These are phyloP conservation scores for Podocnemis expansa DNA, from an alignment of 2,113 vertebrate genomes.

Conservation along the genomic window DNA sequence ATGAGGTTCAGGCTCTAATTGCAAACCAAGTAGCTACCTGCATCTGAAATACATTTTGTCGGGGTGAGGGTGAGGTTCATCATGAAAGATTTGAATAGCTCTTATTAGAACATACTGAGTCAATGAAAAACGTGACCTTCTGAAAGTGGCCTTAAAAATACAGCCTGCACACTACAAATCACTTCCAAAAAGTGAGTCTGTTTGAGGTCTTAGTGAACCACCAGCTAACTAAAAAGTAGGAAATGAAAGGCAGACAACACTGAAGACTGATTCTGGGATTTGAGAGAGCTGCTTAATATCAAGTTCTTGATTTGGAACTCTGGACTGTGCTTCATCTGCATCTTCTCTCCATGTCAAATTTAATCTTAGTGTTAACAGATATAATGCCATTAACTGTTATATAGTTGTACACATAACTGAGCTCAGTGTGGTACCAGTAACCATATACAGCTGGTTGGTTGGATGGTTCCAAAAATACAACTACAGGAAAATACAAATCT, in stretches of 20 bases:
- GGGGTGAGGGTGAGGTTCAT: neutral
- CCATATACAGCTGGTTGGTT: neutral
- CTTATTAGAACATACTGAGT: neutral
- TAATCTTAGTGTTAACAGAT: neutral
- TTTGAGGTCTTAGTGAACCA: neutral
- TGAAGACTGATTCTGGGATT: neutral
- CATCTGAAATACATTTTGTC: neutral
- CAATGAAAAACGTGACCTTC: neutral
- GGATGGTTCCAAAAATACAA: neutral
- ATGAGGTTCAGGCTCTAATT: neutral
- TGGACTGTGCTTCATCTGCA: neutral
- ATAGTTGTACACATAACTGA: accelerated
- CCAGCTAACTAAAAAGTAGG: neutral
- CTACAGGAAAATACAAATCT: neutral
- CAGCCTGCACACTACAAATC: neutral
- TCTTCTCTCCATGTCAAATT: neutral
- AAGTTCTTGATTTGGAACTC: neutral
- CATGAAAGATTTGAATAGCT: neutral
- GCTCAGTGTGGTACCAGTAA: neutral
- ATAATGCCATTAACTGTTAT: neutral
- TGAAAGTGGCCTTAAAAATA: neutral
- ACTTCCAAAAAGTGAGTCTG: neutral
- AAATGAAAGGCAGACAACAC: neutral
- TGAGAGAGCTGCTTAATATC: neutral
- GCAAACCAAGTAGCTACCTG: neutral